Base-by-base conservation (phyloP, 2,113 vertebrate species). In the Syngnathus scovelli region DNA sequence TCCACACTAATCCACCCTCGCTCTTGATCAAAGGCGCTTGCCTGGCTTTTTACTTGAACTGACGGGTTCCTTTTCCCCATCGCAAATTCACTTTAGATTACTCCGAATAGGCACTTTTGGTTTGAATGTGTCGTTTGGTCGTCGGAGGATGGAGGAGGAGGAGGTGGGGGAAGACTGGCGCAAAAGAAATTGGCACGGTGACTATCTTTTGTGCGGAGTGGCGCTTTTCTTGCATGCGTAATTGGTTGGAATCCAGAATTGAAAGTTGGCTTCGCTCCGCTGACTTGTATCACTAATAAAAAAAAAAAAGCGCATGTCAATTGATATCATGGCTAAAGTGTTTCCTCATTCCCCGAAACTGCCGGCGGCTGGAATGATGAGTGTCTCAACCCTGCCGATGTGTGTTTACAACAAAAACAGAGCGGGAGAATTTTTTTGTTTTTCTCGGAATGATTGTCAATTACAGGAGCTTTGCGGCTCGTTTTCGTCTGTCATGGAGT, bases 1-100 rank as follows among this genome's bases (percentile, higher is more conserved):
- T 89, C 81, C 71, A 76, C 69, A 79, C 66, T 90, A 86, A 89
- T 88, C 88, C 85, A 79, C 72, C 66, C 18, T 79, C 76, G 69
- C 73, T 68, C 54, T 66, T 84, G 85, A 90, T 91, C 87, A 89
- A 88, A 91, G 86, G 76, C 59, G 72, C 59, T 15, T 62, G 81
- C 71, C 83, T 82, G 79, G 75, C 66, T 77, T 60, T 33, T 39
- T 62, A 79, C 72, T 82, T 75, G 56, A 79, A 81, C 70, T 66
- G 18, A 49, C 74, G 54, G 62, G 74, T 68, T 75, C 67, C 62
- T 67, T 67, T 39, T 51, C 44, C 59, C 39, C 12, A 5, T 61
- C 21, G 13, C 7, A 44, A 62, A 44, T 75, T 79, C 65, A 67
- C 72, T 80, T 67, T 74, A 71, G 67, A 79, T 67, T 71, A 66